Evolutionary conservation across 2,888 invertebrate genomes (phyloP).

Genomic region (Ophion ventricosus): DNA sequence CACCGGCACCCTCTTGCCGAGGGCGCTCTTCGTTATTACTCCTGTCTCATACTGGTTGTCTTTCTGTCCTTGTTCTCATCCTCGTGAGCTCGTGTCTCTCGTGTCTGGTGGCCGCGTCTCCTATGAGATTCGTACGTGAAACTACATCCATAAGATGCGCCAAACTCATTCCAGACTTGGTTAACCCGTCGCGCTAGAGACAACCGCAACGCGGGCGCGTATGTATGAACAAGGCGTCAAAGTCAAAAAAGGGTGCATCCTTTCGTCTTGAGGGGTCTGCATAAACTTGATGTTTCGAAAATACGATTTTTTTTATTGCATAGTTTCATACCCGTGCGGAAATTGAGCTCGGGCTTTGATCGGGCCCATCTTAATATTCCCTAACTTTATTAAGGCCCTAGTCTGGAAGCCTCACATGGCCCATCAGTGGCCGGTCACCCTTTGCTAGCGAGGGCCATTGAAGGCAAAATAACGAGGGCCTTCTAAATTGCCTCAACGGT

Average conservation of each 20-base stretch:
- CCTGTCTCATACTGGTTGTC: conserved; percentile 20
- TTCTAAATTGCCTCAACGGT: too few relatives aligned
- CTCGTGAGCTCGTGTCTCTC: conserved; percentile 21
- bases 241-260: neutral
- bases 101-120: conserved; percentile 45
- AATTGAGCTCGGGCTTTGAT: too few relatives aligned
- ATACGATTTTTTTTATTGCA: neutral
- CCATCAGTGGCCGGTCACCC: too few relatives aligned
- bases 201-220: conserved; percentile 17
- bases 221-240: neutral
- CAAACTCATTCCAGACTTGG: conserved; percentile 80
- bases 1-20: conserved; percentile 24
- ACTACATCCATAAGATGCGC: conserved; percentile 77
- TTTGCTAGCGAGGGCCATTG: too few relatives aligned
- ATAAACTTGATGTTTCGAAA: neutral
- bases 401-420: too few relatives aligned
- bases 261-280: neutral
- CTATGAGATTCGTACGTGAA: conserved; percentile 67
- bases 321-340: too few relatives aligned
- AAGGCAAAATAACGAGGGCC: too few relatives aligned
- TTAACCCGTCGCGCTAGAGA: conserved; percentile 57
- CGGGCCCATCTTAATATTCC: too few relatives aligned
- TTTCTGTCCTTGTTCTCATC: neutral
- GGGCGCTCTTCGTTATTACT: conserved; percentile 40
- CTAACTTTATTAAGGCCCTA: too few relatives aligned